Conservation (phyloP, 2,888 invertebrate genomes). For the Harpagoxenus sublaevis region DNA sequence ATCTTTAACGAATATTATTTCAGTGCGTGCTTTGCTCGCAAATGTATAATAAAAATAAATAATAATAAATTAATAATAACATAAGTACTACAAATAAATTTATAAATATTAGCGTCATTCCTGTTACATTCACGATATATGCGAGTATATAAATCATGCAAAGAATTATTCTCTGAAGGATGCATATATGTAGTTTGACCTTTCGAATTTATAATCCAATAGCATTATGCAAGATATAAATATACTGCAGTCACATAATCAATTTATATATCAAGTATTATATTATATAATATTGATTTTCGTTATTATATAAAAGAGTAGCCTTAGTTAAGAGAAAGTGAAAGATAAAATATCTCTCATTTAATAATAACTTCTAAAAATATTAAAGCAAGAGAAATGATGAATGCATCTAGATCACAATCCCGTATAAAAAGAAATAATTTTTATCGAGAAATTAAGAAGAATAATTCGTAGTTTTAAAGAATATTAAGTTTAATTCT, state of each 20-base stretch:
- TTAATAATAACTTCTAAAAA: not conserved
- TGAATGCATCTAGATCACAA: not conserved
- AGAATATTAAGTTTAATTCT: not conserved
- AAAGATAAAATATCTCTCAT: not conserved
- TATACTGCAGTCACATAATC: not conserved
- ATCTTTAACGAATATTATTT: constrained; percentile 25
- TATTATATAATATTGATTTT: not conserved
- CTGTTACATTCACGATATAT: not conserved
- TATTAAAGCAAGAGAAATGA: not conserved
- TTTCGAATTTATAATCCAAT: not conserved
- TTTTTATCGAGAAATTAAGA: not conserved
- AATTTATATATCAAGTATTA: not conserved
- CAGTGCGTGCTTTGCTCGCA: not conserved
- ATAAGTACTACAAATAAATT: not conserved
- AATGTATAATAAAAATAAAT: not conserved
- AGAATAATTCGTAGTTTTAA: not conserved
- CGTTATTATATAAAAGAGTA: not conserved
- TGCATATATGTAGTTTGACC: not conserved
- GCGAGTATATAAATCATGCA: not conserved
- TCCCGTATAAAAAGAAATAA: not conserved
- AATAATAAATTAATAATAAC: not conserved
- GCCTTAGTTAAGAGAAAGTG: not conserved
- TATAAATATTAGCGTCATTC: not conserved
- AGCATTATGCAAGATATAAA: not conserved
- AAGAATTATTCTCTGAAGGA: not conserved